Conservation (phyloP, 2,797 vertebrate species). For the Squalus acanthias region DNA sequence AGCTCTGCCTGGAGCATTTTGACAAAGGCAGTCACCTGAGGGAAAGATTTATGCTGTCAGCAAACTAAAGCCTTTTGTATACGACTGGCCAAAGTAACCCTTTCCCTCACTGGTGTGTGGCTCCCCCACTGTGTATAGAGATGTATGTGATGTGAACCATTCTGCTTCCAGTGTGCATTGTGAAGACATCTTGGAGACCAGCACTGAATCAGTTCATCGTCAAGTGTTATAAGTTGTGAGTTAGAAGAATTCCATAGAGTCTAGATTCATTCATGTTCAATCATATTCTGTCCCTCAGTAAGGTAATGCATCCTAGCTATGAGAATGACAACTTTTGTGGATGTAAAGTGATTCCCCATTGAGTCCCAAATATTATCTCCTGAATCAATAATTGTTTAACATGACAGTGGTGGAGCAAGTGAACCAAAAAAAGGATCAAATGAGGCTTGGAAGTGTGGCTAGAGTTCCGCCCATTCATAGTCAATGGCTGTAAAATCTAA, state of each 20-base stretch:
- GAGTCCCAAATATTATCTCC: background rate
- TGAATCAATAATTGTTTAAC: background rate
- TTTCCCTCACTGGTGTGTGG: background rate
- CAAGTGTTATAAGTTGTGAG: background rate
- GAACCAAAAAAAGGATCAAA: background rate
- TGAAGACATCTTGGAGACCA: background rate
- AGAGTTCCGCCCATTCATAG: background rate
- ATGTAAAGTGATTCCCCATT: background rate
- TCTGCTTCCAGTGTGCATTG: background rate
- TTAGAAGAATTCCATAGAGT: background rate
- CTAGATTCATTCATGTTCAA: background rate
- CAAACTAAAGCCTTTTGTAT: background rate
- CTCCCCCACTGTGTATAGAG: background rate
- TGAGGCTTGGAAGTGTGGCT: background rate
- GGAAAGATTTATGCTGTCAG: background rate
- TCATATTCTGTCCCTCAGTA: background rate
- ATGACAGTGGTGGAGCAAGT: too few species aligned
- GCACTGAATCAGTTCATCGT: background rate
- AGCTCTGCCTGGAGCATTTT: background rate
- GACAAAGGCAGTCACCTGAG: background rate
- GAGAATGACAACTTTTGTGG: background rate
- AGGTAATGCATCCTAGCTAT: background rate
- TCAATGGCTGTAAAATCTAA: background rate
- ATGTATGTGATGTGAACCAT: background rate
- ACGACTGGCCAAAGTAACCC: background rate